Evolutionary conservation across 2,888 invertebrate species (phyloP), one percentile per base, ranked within the genome.

Genomic region (Amiota communis): DNA sequence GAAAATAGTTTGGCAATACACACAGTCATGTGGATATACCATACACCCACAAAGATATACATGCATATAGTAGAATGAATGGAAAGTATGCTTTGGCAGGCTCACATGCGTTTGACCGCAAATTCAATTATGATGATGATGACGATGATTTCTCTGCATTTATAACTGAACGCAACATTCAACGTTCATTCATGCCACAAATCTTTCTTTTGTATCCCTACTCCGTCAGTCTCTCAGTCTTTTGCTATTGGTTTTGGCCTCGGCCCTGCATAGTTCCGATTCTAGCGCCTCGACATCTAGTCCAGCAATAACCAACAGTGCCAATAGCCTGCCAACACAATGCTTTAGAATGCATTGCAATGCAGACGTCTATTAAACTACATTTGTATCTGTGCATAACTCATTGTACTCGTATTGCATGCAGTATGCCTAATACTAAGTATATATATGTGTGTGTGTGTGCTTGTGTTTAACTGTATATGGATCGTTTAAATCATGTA

Each of bases 101-200:
- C 67, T 51, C 23, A 13, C 53, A 15, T 68, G 67, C 23, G 17
- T 17, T 53, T 13, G 67, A 75, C 80, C 81, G 75, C 78, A 86
- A 88, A 89, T 87, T 88, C 85, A 88, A 88, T 88, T 89, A 87
- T 82, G 79, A 82, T 78, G 67, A 68, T 23, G 11, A 20, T 23
- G 67, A 15, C 2, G 64, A 57, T 15, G 57, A 57, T 59, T 36
- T 36, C 36, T 36, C 2, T 63, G 63, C 63, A 20, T 53, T 53
- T 53, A n/a, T 36, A 36, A 23, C 23, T 23, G 23, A 23, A 3
- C 3, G 23, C 23, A 23, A 23, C 23, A 23, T 23, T 23, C 23
- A 23, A 36, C 6, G 36, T 36, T 36, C 36, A 36, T 36, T 36
- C 36, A 36, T 6, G 36, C 36, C 36, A 36, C 6, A 36, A 2